These are phyloP conservation scores for Rhizomys pruinosus DNA, from an alignment of 2,113 vertebrate genomes.

Conservation along the genomic window DNA sequence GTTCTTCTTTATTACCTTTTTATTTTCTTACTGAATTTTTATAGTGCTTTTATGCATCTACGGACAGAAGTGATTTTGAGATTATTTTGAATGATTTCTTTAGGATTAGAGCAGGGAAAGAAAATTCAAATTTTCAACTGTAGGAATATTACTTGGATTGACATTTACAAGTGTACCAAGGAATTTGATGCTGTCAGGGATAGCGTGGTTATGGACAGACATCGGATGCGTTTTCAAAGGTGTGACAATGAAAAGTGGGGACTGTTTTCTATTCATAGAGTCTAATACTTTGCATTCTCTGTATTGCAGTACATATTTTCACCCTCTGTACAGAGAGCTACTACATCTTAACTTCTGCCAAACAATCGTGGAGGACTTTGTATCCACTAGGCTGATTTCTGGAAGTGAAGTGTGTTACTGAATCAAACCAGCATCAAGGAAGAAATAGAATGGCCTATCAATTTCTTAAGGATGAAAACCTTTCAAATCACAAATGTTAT, in stretches of 20 bases:
- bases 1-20: not conserved
- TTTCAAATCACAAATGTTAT: slow-evolving; percentile 37
- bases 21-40: slow-evolving; percentile 22
- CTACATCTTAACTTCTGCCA: no score
- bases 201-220: not conserved
- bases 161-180: not conserved
- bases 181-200: not conserved
- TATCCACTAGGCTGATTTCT: not conserved
- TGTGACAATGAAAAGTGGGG: not conserved
- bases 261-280: not conserved
- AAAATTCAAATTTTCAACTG: not conserved
- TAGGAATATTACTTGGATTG: not conserved
- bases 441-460: slow-evolving; percentile 56
- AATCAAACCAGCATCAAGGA: not conserved
- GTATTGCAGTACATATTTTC: not conserved
- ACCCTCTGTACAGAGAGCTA: not conserved
- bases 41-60: slow-evolving; percentile 6
- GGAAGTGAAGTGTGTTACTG: slow-evolving; percentile 35
- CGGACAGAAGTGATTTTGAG: not conserved
- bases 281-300: not conserved
- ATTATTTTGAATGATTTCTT: not conserved
- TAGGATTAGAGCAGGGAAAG: not conserved
- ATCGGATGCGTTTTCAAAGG: not conserved
- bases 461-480: slow-evolving; percentile 41
- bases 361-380: not conserved